Evolutionary conservation across 2,888 invertebrate species (phyloP), one percentile per base, ranked within the genome.

Genomic region (Epinotia brunnichana): DNA sequence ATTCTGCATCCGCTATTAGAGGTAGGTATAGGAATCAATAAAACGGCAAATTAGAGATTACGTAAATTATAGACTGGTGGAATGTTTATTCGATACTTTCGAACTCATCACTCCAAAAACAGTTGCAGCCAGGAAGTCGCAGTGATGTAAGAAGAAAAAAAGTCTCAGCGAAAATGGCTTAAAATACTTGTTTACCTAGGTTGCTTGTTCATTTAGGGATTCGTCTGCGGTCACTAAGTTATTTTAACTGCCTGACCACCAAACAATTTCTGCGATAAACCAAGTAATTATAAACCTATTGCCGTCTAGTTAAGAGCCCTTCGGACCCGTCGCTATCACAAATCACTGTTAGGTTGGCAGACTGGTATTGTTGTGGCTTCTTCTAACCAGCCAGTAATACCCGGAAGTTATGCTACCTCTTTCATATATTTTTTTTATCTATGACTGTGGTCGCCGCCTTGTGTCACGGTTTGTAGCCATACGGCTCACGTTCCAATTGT

Each of bases 401-500:
- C 60, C 66, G 71, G 71, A 71, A 67, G 67, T 66, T 61, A 56
- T 44, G 48, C 19, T 71, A 29, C 60, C 71, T 54, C 53, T 67
- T 67, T 67, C 66, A 48, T 67, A 61, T 66, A 24, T 24, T 17
- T 71, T 24, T 48, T 48, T 57, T 29, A 60, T 24, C 29, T 66
- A 15, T 41, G 4, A 3, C 71, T 54, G 35, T 67, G 71, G 44
- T 71, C 64, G 44, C 29, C n/a, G 63, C 63, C 24, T 64, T 29
- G 44, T 59, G 59, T 59, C n/a, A 63, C 57, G 48, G 17, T 19
- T 19, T 7, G 59, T 57, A 48, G 57, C 13, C 35, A 64, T 56
- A 57, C 41, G n/a, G 54, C 10, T 39, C 24, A 24, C 41, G 44
- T 17, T 56, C 39, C 21, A 53, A 19, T 44, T 35, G 17, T 64